These are phyloP conservation scores for Epiblema foenella DNA, from an alignment of 2,888 invertebrate genomes.

Conservation along the genomic window DNA sequence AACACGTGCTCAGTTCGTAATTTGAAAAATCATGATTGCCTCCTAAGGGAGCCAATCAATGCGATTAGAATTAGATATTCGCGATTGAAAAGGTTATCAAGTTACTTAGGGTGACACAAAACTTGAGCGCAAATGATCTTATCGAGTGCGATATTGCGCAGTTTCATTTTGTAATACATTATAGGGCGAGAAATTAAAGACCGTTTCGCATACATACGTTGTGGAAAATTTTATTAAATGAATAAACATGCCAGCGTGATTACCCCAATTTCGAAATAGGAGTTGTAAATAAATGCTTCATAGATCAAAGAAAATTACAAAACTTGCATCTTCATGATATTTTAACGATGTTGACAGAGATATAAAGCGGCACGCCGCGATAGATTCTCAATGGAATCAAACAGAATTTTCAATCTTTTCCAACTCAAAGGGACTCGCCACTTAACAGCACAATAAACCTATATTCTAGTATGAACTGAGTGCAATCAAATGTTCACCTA, in stretches of 20 bases:
- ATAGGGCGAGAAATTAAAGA: background rate
- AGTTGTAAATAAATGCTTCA: conserved; percentile 15
- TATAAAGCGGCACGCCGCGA: conserved; percentile 17
- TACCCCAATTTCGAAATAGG: conserved; percentile 1
- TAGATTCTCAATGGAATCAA: conserved; percentile 27
- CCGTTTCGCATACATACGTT: background rate
- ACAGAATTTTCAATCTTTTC: conserved; percentile 39
- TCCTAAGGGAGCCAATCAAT: conserved; percentile 83
- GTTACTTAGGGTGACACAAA: conserved; percentile 70
- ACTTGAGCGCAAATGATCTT: conserved; percentile 36
- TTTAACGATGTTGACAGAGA: conserved; percentile 42
- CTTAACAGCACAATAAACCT: conserved; percentile 68
- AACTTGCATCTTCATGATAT: conserved; percentile 35
- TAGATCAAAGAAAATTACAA: conserved; percentile 37
- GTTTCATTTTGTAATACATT: conserved; percentile 3
- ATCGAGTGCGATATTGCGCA: conserved; percentile 9
- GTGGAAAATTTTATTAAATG: conserved; percentile 8
- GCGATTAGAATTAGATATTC: conserved; percentile 83
- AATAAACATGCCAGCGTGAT: conserved; percentile 26
- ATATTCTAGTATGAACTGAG: conserved; percentile 58
- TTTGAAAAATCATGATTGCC: conserved; percentile 82
- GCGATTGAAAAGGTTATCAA: conserved; percentile 77
- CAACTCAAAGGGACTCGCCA: conserved; percentile 54
- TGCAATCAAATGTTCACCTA: conserved; percentile 61
- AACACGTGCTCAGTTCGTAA: conserved; percentile 81